Evolutionary conservation across 2,797 vertebrate genomes (phyloP), one percentile per base, ranked within the genome.

Genomic region (Phylloscopus collybita): DNA sequence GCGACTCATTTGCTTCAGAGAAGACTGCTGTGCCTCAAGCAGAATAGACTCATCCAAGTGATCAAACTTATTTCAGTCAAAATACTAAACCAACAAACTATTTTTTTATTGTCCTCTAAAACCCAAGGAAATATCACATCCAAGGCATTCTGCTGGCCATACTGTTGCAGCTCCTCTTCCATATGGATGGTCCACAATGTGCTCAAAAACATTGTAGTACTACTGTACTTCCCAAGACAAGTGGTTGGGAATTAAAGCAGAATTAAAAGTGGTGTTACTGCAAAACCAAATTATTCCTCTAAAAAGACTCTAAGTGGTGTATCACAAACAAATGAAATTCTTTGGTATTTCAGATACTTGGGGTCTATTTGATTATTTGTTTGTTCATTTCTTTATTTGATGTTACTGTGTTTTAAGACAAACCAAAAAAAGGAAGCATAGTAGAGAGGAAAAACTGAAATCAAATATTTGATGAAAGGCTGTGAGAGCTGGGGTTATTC

Each of bases 51-150:
- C 13, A 18, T 93, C 50, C 12, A 16, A 95, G 64, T 76, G 93
- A 97, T 94, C 96, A 97, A 97, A 95, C 73, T 44, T 47, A 9
- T 49, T 87, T 90, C 90, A 92, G 70, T 91, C 62, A 86, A 97
- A 95, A 89, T 75, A 87, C 56, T 72, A 80, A 93, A 93, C 32
- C 72, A 95, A 92, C 79, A 86, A 96, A 80, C 78, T 65, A 36
- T 95, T 97, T 97, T 95, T 88, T 93, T 86, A 91, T 95, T 96
- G 96, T 94, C 34, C 34, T 64, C 80, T 91, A 89, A 92, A 80
- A 95, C 66, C 83, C 64, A 75, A 76, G 74, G 75, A 97, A 97
- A 91, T 13, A 5, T 11, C 78, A 71, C 73, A 93, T 80, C 86
- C 87, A 91, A 94, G 74, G 73, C 56, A 30, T 88, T 95, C 60